Percentiles rank a stretch among this genome's conserved stretches.
phyloP scores from a whole-genome alignment of 2,797 vertebrate genomes.

The Danio jaintianensis region DNA sequence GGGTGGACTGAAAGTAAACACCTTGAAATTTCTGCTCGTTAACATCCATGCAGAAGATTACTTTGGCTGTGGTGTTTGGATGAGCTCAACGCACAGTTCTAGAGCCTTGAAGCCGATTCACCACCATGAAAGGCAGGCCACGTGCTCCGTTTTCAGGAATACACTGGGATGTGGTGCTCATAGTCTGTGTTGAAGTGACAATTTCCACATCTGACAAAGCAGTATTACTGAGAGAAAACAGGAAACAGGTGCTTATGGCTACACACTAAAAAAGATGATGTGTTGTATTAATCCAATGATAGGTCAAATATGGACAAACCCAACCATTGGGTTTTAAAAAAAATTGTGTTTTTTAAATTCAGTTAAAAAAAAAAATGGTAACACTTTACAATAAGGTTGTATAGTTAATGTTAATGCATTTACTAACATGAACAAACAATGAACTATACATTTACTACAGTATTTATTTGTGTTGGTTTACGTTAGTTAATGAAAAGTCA shows the following conservation, averaged over 20 bases:
- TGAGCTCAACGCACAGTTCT: constrained; percentile 6
- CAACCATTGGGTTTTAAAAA: too few relatives aligned
- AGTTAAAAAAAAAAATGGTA: too few relatives aligned
- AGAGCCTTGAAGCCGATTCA: constrained; percentile 43
- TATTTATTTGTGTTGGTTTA: too few relatives aligned
- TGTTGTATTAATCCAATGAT: too few relatives aligned
- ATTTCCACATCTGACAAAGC: constrained; percentile 48
- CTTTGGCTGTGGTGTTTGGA: constrained; percentile 52
- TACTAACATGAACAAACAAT: too few relatives aligned
- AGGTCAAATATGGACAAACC: too few relatives aligned
- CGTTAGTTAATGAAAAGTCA: too few relatives aligned
- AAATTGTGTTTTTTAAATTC: too few relatives aligned
- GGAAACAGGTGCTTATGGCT: constrained; percentile 51
- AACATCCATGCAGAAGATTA: constrained; percentile 44
- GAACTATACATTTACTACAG: too few relatives aligned
- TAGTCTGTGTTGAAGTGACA: not conserved
- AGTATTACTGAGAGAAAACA: constrained; percentile 60
- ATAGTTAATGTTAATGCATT: too few relatives aligned
- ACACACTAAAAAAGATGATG: not conserved
- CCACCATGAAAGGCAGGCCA: constrained; percentile 56
- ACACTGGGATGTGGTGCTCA: too few relatives aligned
- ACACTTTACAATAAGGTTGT: too few relatives aligned
- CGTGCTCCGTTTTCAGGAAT: not conserved
- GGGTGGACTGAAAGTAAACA: constrained; percentile 56
- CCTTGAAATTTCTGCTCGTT: constrained; percentile 48